Conservation (phyloP, 2,888 invertebrate species). For the Pemphredon lugubris region DNA sequence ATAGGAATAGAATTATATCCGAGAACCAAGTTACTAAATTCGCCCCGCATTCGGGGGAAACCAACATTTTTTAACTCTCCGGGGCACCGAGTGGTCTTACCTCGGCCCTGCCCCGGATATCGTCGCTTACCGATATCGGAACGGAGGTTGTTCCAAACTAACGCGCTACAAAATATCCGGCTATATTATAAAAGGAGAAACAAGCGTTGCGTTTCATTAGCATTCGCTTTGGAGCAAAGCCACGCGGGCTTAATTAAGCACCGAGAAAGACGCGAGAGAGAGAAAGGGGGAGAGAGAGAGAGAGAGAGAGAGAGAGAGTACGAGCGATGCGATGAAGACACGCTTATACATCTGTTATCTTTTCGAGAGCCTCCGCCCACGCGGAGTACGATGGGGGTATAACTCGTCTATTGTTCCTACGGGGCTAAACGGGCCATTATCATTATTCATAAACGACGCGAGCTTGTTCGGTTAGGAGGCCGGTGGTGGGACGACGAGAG, state of each 20-base stretch:
- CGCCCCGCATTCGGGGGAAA: too few species aligned
- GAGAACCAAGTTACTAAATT: too few species aligned
- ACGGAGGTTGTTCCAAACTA: background rate
- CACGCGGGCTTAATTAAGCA: too few species aligned
- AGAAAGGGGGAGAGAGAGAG: background rate
- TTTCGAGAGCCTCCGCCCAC: slow-evolving; percentile 68
- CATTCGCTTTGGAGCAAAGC: slow-evolving; percentile 37
- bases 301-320: background rate
- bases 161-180: background rate
- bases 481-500: slow-evolving; percentile 8
- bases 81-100: too few species aligned
- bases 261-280: slow-evolving; percentile 25
- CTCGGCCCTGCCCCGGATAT: too few species aligned
- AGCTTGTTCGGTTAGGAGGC: slow-evolving; percentile 49
- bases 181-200: background rate
- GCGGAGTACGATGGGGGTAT: slow-evolving; percentile 63
- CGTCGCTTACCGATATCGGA: too few species aligned
- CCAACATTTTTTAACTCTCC: too few species aligned
- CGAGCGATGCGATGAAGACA: slow-evolving; percentile 54
- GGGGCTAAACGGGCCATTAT: slow-evolving; percentile 73
- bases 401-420: slow-evolving; percentile 76
- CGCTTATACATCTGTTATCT: slow-evolving; percentile 62
- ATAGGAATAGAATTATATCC: too few species aligned
- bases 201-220: slow-evolving; percentile 25
- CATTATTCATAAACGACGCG: slow-evolving; percentile 74